A percentile compares a stretch with the other conserved stretches of the same genome.
phyloP scores from a whole-genome alignment of 2,113 vertebrate species.

The Rhinogobius similis region DNA sequence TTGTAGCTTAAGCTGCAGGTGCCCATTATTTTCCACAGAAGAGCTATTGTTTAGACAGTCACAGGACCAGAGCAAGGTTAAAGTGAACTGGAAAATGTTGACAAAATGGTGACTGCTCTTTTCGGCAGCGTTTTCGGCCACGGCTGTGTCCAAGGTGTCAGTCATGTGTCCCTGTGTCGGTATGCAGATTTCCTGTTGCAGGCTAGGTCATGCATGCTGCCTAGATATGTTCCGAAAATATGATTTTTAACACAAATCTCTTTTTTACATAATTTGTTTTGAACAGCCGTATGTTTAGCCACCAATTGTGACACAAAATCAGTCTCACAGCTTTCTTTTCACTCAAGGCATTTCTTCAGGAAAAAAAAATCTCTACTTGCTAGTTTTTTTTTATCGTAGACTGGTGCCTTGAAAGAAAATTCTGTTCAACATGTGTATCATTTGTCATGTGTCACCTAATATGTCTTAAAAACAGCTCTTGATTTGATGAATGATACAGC shows the following conservation, averaged over 20 bases:
- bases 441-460: not conserved
- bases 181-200: constrained; percentile 47
- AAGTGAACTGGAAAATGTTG: constrained; percentile 38
- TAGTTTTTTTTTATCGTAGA: not conserved
- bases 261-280: not conserved
- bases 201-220: constrained; percentile 37
- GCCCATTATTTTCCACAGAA: constrained; percentile 57
- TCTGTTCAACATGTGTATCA: not conserved
- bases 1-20: constrained; percentile 60
- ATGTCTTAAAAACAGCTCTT: not conserved
- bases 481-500: not conserved
- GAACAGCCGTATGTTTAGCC: not conserved
- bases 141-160: not conserved
- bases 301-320: not conserved
- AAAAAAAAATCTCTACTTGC: no score
- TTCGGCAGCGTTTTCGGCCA: not conserved
- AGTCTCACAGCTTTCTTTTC: not conserved
- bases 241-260: constrained; percentile 10
- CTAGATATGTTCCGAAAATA: constrained; percentile 20
- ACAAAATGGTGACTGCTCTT: constrained; percentile 23
- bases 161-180: constrained; percentile 25
- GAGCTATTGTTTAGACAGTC: constrained; percentile 54
- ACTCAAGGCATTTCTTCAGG: not conserved
- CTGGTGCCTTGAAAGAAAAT: no score
- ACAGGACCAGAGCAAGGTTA: constrained; percentile 10